Evolutionary conservation across 2,113 vertebrate species (phyloP).

Genomic region (Eubucco bourcierii): DNA sequence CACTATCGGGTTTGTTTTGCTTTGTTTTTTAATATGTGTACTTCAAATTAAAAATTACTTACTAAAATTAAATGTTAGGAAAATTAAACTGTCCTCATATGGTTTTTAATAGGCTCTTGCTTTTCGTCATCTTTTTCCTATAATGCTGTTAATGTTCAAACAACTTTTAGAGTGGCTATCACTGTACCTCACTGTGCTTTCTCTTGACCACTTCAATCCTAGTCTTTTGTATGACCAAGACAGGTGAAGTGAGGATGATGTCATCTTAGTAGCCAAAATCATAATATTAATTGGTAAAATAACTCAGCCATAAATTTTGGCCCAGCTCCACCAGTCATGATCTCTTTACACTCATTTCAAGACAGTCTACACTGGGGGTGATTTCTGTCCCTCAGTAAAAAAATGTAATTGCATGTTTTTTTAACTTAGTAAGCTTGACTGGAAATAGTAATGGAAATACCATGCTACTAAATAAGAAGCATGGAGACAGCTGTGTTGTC

Average conservation of each 20-base stretch:
- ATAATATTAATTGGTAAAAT: neutral
- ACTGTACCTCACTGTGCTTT: neutral
- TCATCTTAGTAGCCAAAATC: neutral
- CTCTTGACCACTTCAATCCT: neutral
- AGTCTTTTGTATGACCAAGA: neutral
- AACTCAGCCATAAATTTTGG: neutral
- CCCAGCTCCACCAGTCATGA: neutral
- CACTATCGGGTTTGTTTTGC: neutral
- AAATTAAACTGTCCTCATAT: neutral
- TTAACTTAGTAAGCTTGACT: neutral
- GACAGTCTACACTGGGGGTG: neutral
- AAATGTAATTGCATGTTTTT: neutral
- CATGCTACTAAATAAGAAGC: neutral
- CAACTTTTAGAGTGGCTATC: neutral
- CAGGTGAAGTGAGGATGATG: neutral
- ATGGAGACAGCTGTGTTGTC: neutral
- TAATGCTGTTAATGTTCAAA: neutral
- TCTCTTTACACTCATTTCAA: neutral
- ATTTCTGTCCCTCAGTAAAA: neutral
- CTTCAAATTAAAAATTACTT: neutral
- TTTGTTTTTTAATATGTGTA: neutral
- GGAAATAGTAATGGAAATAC: neutral
- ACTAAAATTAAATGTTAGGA: neutral
- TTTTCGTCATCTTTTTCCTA: neutral
- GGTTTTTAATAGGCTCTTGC: neutral